Percentiles rank a stretch among this genome's conserved stretches.
Conservation (phyloP, 2,797 vertebrate genomes). For the Muscicapa striata region DNA sequence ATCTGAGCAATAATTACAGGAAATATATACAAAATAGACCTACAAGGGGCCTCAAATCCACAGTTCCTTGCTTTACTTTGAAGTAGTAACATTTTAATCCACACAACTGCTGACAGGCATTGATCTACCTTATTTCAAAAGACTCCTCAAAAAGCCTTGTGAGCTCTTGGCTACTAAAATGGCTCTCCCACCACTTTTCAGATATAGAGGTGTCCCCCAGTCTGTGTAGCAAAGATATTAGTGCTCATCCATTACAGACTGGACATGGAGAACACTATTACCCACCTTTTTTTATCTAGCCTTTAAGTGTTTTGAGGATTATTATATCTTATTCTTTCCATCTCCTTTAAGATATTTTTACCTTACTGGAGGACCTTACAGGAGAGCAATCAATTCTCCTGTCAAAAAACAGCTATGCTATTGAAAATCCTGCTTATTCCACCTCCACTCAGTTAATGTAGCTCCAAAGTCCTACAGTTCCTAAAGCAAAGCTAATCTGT, state of each 20-base stretch:
- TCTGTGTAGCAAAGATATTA: background rate
- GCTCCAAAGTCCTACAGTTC: background rate
- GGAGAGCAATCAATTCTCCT: background rate
- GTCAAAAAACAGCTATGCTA: background rate
- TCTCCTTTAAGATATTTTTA: background rate
- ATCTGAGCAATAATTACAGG: background rate
- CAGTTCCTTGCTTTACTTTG: background rate
- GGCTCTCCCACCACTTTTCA: background rate
- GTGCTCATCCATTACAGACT: background rate
- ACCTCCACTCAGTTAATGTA: background rate
- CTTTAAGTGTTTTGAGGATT: background rate
- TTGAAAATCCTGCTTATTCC: background rate
- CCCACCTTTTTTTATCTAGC: background rate
- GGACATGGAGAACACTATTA: background rate
- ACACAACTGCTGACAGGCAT: background rate
- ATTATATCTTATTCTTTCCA: background rate
- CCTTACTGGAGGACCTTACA: background rate
- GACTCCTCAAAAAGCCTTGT: background rate
- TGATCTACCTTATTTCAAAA: background rate
- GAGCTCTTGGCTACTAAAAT: background rate
- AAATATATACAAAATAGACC: background rate
- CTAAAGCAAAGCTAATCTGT: background rate
- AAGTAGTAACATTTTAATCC: background rate
- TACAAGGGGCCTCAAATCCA: background rate
- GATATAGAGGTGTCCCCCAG: background rate